Evolutionary conservation across 1,140 invertebrate genomes (phyloP).

Genomic region (Drosophila rufa): DNA sequence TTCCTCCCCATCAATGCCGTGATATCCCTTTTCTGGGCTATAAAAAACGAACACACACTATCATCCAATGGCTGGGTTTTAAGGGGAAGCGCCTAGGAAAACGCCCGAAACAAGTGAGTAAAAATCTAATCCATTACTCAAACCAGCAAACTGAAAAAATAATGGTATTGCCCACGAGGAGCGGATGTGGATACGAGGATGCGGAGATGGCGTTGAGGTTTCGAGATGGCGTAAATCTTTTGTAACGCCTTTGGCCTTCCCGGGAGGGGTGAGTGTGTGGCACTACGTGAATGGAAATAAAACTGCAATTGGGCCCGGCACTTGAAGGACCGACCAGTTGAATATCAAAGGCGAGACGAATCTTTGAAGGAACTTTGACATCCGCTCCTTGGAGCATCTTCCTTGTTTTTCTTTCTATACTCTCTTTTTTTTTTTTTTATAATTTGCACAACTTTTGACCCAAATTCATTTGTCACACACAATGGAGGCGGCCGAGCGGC

Average conservation of each 20-base stretch:
- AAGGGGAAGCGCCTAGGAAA: constrained; percentile 2
- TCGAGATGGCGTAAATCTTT: constrained; percentile 69
- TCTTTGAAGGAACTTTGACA: constrained; percentile 66
- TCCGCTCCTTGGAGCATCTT: constrained; percentile 3
- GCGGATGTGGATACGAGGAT: constrained; percentile 12
- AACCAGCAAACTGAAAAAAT: constrained; percentile 69
- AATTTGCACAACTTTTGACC: constrained; percentile 81
- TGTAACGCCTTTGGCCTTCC: constrained; percentile 66
- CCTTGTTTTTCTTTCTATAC: background rate
- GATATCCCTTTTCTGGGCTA: constrained; percentile 14
- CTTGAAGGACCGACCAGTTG: constrained; percentile 59
- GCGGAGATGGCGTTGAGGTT: constrained; percentile 35
- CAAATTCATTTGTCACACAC: constrained; percentile 79
- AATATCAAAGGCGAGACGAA: constrained; percentile 73
- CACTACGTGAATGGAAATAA: constrained; percentile 70
- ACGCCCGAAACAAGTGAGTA: constrained; percentile 65
- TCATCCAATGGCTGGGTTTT: constrained; percentile 13
- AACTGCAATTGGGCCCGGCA: constrained; percentile 65
- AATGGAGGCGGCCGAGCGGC: constrained; percentile 53
- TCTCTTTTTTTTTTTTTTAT: constrained; percentile 36
- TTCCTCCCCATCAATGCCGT: constrained; percentile 2
- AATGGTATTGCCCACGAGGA: constrained; percentile 47
- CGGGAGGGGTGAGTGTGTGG: constrained; percentile 28
- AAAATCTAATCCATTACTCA: constrained; percentile 83
- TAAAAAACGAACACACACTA: constrained; percentile 44